phyloP scores from a whole-genome alignment of 1,140 invertebrate genomes.

The Drosophila virilis region DNA sequence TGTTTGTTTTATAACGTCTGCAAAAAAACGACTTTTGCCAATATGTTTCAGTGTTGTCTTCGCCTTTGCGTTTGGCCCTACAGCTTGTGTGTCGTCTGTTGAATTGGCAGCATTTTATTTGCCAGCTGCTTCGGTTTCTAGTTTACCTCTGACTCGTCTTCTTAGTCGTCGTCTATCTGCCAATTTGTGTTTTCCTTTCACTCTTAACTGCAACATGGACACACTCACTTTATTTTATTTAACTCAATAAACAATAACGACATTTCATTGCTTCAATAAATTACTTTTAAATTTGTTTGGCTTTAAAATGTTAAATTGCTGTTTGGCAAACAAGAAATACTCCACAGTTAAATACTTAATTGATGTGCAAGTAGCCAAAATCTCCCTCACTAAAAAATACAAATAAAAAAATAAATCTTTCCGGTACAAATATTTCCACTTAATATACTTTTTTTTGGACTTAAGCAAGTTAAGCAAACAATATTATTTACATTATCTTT shows the following conservation, averaged over 20 bases:
- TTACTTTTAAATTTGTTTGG: slow-evolving; percentile 32
- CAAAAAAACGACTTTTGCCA: slow-evolving; percentile 63
- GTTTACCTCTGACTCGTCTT: slow-evolving; percentile 29
- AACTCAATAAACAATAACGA: slow-evolving; percentile 7
- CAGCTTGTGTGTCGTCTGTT: slow-evolving; percentile 45
- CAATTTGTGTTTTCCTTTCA: slow-evolving; percentile 50
- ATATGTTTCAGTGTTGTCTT: slow-evolving; percentile 49
- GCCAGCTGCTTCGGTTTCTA: slow-evolving; percentile 39
- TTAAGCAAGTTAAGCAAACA: no score
- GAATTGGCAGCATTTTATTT: slow-evolving; percentile 56
- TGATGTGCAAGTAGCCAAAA: background rate
- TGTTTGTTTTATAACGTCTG: slow-evolving; percentile 72
- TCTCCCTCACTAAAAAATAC: no score
- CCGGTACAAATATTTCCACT: no score
- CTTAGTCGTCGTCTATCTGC: slow-evolving; percentile 24
- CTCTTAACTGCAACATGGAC: slow-evolving; percentile 2
- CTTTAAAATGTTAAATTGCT: background rate
- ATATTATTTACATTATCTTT: no score
- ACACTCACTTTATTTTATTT: background rate
- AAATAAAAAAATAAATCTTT: no score
- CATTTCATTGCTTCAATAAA: slow-evolving; percentile 48
- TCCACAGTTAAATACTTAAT: background rate
- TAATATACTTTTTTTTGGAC: no score
- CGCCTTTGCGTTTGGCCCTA: slow-evolving; percentile 6
- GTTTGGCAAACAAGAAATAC: background rate